These are phyloP conservation scores for Mimas tiliae DNA, from an alignment of 2,888 invertebrate species.

Conservation along the genomic window DNA sequence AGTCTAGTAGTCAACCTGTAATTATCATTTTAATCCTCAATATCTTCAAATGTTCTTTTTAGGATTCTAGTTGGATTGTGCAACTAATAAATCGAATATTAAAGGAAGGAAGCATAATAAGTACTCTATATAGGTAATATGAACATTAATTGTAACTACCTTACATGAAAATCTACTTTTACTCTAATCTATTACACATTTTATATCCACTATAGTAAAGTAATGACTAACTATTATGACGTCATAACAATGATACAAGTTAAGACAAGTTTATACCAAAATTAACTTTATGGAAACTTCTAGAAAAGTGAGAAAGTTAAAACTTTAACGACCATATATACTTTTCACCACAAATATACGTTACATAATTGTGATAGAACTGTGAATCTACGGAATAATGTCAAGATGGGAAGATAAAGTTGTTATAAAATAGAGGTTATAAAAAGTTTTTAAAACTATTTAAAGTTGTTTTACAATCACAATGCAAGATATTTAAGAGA, in stretches of 20 bases:
- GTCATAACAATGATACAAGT: conserved; percentile 16
- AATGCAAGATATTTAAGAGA: too few species aligned
- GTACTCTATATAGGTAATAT: neutral
- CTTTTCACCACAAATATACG: neutral
- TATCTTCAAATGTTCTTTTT: too few species aligned
- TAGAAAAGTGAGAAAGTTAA: neutral
- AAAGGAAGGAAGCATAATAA: too few species aligned
- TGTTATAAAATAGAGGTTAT: neutral
- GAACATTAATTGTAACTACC: neutral
- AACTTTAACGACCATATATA: neutral
- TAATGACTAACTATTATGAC: conserved; percentile 20
- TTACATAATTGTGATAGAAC: neutral
- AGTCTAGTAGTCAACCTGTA: too few species aligned
- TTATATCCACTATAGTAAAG: neutral
- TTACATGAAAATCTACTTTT: neutral
- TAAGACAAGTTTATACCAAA: conserved; percentile 8
- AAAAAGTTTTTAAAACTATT: conserved; percentile 8
- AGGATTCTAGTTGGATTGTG: too few species aligned
- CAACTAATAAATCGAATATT: too few species aligned
- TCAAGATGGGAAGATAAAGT: neutral
- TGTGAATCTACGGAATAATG: neutral
- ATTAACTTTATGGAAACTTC: conserved; percentile 2
- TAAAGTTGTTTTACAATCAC: neutral
- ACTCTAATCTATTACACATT: too few species aligned
- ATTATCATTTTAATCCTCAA: too few species aligned